A percentile compares a stretch with the other conserved stretches of the same genome.
Conservation (phyloP, 2,797 vertebrate species). For the Rhinoraja longicauda region DNA sequence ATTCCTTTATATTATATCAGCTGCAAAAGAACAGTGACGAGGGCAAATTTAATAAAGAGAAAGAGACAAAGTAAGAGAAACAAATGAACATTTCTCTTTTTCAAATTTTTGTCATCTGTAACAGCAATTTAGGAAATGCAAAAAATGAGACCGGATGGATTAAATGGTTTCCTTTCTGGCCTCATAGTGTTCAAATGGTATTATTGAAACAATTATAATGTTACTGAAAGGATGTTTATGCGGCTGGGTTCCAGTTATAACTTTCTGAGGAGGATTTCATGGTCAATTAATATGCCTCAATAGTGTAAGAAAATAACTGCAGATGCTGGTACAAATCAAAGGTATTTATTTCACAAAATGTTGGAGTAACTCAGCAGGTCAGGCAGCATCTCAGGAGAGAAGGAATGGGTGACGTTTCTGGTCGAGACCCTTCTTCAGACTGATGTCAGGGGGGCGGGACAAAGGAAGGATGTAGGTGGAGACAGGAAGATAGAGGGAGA, state of each 20-base stretch:
- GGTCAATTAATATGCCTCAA: no score
- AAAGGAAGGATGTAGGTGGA: no score
- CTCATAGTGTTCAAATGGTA: background rate
- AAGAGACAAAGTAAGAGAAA: background rate
- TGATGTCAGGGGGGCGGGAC: no score
- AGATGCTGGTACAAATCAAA: no score
- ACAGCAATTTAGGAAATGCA: background rate
- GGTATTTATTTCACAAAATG: no score
- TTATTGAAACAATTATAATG: background rate
- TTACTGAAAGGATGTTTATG: background rate
- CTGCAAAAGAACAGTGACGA: background rate
- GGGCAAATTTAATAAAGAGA: background rate
- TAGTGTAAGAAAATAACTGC: no score
- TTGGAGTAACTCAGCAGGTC: no score
- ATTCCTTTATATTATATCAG: background rate
- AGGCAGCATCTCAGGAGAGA: no score
- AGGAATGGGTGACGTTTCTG: no score
- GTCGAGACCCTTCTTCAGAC: no score
- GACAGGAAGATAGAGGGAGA: no score
- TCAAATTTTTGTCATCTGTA: background rate
- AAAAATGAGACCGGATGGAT: background rate
- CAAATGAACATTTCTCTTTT: background rate
- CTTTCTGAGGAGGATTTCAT: background rate
- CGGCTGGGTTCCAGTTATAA: background rate
- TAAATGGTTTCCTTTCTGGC: background rate